Percentiles rank a stretch among this genome's conserved stretches.
Evolutionary conservation across 2,888 invertebrate species (phyloP).

Genomic region (Machimus rusticus): DNA sequence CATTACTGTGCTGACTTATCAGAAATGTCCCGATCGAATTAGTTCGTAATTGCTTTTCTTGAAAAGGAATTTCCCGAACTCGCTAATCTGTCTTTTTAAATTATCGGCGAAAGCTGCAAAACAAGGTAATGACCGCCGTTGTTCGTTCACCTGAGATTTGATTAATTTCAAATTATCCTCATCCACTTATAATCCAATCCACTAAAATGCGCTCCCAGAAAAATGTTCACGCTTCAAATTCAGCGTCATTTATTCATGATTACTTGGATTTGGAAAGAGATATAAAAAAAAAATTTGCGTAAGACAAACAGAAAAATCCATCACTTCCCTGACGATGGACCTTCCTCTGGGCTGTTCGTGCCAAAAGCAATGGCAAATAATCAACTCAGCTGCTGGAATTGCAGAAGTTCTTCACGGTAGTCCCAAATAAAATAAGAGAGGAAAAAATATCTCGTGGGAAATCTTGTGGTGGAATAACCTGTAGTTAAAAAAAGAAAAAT

Average conservation of each 20-base stretch:
- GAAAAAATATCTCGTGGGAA: background rate
- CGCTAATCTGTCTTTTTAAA: background rate
- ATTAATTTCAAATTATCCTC: background rate
- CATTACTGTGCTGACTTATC: background rate
- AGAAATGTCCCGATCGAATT: background rate
- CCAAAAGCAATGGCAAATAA: constrained; percentile 4
- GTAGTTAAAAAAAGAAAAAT: background rate
- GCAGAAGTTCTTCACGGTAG: background rate
- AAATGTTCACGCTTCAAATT: background rate
- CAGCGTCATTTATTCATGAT: constrained; percentile 8
- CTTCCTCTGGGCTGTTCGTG: background rate
- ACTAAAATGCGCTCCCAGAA: background rate
- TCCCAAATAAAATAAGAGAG: background rate
- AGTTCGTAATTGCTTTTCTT: background rate
- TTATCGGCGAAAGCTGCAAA: background rate
- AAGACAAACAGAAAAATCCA: constrained; percentile 5
- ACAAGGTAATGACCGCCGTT: background rate
- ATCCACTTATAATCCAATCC: background rate
- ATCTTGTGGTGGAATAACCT: constrained; percentile 1
- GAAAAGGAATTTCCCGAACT: background rate
- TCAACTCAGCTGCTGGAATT: background rate
- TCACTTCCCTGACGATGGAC: background rate
- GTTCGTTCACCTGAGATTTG: background rate
- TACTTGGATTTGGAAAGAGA: background rate
- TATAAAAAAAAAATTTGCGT: background rate